Evolutionary conservation across 2,113 vertebrate genomes (phyloP).

Genomic region (Ciconia maguari): DNA sequence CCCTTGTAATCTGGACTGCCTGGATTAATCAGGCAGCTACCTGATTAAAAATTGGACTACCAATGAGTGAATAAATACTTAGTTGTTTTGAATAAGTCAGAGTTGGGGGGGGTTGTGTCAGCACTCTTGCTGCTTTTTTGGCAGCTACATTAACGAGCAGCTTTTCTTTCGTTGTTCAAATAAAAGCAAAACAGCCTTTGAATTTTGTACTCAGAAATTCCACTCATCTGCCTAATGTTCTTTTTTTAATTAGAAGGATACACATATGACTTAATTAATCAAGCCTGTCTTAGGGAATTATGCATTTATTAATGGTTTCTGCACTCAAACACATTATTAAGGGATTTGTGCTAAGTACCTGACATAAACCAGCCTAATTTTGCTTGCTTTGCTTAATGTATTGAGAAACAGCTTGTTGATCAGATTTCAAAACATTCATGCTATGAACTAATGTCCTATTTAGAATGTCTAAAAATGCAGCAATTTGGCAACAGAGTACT

Average conservation of each 20-base stretch:
- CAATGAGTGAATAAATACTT: slow-evolving; percentile 75
- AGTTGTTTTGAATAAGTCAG: slow-evolving; percentile 77
- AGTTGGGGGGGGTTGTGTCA: slow-evolving; percentile 63
- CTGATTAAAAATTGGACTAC: slow-evolving; percentile 75
- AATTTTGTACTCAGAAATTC: slow-evolving; percentile 72
- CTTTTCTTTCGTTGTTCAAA: slow-evolving; percentile 71
- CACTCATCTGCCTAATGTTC: slow-evolving; percentile 81
- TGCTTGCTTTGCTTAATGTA: slow-evolving; percentile 82
- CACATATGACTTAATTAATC: slow-evolving; percentile 85
- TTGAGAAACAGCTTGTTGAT: slow-evolving; percentile 76
- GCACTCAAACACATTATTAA: slow-evolving; percentile 79
- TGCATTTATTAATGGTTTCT: slow-evolving; percentile 81
- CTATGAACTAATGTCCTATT: slow-evolving; percentile 75
- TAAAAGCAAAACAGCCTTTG: slow-evolving; percentile 73
- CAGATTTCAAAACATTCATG: slow-evolving; percentile 76
- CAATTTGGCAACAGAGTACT: slow-evolving; percentile 18
- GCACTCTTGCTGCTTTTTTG: slow-evolving; percentile 65
- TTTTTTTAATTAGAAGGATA: slow-evolving; percentile 82
- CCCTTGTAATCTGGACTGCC: slow-evolving; percentile 70
- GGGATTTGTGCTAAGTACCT: slow-evolving; percentile 80
- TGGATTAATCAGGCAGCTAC: slow-evolving; percentile 74
- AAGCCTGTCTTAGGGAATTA: slow-evolving; percentile 79
- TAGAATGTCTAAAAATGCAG: slow-evolving; percentile 68
- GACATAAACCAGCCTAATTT: slow-evolving; percentile 78
- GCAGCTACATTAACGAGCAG: slow-evolving; percentile 66